Evolutionary conservation across 2,888 invertebrate genomes (phyloP), one percentile per base, ranked within the genome.

Genomic region (Xylota segnis): DNA sequence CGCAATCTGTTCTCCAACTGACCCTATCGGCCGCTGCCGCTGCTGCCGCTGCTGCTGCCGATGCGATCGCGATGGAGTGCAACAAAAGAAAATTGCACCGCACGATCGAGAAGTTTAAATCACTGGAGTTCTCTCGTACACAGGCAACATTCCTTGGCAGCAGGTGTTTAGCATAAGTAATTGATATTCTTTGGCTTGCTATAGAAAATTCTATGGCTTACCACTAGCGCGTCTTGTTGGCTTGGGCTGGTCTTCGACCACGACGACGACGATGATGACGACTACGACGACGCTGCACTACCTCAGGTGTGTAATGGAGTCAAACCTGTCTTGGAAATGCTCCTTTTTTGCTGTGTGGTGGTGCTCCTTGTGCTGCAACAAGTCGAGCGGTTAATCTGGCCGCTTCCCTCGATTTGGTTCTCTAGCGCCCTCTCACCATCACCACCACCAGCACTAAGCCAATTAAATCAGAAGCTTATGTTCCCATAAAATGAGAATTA

Each of bases 131-230:
- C 71, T 71, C 72, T 59, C 52, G 27, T 54, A 37, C 54, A 32
- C 59, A 76, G 32, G 71, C 87, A 86, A 90, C 91, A 91, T 91
- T 91, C 91, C 92, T 89, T 89, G 91, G 90, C 90, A 91, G 91
- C 91, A 91, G 91, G 91, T 91, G 91, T 92, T 92, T 91, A 91
- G 91, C 91, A 91, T 91, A 91, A 91, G 92, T 91, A 91, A 91
- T 91, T 91, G 91, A 91, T 91, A 91, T 92, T 91, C 92, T 88
- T 89, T 37, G 72, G 71, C 47, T 82, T 66, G 86, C 72, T 72
- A 82, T 82, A 86, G 86, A 86, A 23, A 82, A 77, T 82, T 82
- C 86, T 82, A 72, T 77, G 71, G 56, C 37, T 76, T 72, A 54
- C 76, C 82, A 82, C 72, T 76, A 71, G 71, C 23, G 83, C 66